Conservation (phyloP, 2,888 invertebrate genomes). For the Scaptomyza cyrtandrae region DNA sequence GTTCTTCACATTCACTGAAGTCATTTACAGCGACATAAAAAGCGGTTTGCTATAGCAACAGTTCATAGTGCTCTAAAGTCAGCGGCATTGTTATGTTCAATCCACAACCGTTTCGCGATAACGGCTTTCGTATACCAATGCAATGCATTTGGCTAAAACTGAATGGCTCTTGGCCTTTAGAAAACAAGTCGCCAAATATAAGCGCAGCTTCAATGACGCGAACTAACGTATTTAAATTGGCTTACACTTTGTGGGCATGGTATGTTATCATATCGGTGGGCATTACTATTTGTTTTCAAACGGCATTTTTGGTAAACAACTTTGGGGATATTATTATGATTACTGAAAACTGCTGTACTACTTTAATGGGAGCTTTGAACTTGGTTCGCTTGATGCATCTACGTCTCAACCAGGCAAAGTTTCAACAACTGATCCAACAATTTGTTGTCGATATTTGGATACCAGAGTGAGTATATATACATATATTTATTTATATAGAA, state of each 20-base stretch:
- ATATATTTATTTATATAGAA: too few relatives aligned
- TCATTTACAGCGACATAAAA: conserved; percentile 4
- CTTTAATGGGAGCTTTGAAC: conserved; percentile 83
- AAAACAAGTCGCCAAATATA: background rate
- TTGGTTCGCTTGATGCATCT: conserved; percentile 83
- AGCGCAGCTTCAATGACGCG: background rate
- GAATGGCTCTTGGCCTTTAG: conserved; percentile 83
- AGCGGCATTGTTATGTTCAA: conserved; percentile 64
- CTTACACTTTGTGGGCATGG: conserved; percentile 81
- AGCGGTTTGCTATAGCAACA: background rate
- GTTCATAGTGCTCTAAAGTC: background rate
- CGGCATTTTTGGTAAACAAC: conserved; percentile 76
- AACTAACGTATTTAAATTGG: conserved; percentile 10
- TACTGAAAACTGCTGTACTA: conserved; percentile 84
- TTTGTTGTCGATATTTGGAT: conserved; percentile 83
- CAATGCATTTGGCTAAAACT: conserved; percentile 83
- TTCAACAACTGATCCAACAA: conserved; percentile 74
- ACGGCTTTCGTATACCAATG: conserved; percentile 77
- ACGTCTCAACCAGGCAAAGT: conserved; percentile 71
- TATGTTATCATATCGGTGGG: conserved; percentile 80
- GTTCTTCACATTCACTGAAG: background rate
- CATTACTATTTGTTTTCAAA: conserved; percentile 82
- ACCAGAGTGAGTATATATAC: conserved; percentile 76
- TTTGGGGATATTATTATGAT: conserved; percentile 82
- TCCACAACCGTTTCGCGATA: conserved; percentile 61